Conservation (phyloP, 2,888 invertebrate genomes). For the Drosophila barbarae region DNA sequence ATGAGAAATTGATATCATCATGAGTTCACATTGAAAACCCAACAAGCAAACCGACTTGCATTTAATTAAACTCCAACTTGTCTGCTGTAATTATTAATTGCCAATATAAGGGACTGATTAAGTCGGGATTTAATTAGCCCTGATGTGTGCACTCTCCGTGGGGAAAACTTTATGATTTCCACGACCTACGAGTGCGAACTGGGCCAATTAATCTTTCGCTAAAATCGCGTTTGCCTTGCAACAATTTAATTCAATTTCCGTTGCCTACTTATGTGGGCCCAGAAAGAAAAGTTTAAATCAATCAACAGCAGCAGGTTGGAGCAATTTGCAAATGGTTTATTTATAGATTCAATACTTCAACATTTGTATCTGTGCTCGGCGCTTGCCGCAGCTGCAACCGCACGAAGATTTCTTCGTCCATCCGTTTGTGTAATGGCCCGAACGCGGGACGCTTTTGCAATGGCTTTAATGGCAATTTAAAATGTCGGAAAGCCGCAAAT, state of each 20-base stretch:
- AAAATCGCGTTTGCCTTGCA: slow-evolving; percentile 11
- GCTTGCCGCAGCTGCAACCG: slow-evolving; percentile 41
- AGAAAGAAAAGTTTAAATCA: slow-evolving; percentile 37
- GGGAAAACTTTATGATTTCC: slow-evolving; percentile 27
- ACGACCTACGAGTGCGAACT: slow-evolving; percentile 1
- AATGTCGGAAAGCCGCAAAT: slow-evolving; percentile 71
- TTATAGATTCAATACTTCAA: slow-evolving; percentile 14
- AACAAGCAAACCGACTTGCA: not conserved
- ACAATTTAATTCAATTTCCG: slow-evolving; percentile 26
- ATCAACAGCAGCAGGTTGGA: slow-evolving; percentile 18
- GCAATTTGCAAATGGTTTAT: slow-evolving; percentile 38
- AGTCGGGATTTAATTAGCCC: slow-evolving; percentile 33
- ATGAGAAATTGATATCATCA: not conserved
- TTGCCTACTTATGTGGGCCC: slow-evolving; percentile 12
- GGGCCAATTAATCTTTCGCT: slow-evolving; percentile 36
- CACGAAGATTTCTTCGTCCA: slow-evolving; percentile 34
- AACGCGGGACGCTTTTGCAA: slow-evolving; percentile 29
- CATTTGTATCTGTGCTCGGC: slow-evolving; percentile 29
- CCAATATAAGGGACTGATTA: slow-evolving; percentile 9
- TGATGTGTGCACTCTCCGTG: not conserved
- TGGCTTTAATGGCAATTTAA: slow-evolving; percentile 69
- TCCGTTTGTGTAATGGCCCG: slow-evolving; percentile 43
- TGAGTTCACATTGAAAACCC: too few relatives aligned
- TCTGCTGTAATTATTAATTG: slow-evolving; percentile 3
- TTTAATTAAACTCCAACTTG: not conserved